Percentiles rank a stretch among this genome's conserved stretches.
These are phyloP conservation scores for Hymenopus coronatus DNA, from an alignment of 2,888 invertebrate genomes.

Conservation along the genomic window DNA sequence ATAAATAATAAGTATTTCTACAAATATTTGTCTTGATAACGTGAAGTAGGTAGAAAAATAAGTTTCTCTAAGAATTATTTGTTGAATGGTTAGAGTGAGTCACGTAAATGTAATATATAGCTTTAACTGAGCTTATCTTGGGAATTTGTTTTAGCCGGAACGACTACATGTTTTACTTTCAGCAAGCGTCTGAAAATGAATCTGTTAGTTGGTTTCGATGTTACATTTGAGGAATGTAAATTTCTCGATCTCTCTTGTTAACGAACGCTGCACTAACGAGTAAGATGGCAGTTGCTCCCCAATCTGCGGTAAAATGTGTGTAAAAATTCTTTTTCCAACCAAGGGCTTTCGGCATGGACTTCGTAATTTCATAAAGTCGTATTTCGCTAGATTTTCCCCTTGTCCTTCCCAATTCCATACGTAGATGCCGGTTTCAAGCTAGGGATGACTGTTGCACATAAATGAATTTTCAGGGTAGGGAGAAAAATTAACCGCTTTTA, in stretches of 20 bases:
- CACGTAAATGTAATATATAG: no score
- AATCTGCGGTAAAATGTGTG: neutral
- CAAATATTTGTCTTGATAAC: no score
- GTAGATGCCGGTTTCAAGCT: neutral
- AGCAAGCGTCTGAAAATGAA: neutral
- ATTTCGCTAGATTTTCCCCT: neutral
- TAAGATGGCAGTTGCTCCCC: neutral
- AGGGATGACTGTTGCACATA: neutral
- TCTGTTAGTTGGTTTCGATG: neutral
- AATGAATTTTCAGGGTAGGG: neutral
- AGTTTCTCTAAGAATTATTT: no score
- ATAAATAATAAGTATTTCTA: no score
- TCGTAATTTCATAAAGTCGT: constrained; percentile 14
- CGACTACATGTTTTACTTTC: no score
- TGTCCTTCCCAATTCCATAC: constrained; percentile 3
- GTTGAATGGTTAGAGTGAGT: no score
- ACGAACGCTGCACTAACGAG: neutral
- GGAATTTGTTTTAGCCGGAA: no score
- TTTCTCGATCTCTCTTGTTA: neutral
- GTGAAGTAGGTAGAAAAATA: no score
- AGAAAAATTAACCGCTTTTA: neutral
- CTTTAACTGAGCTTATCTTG: no score
- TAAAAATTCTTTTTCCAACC: constrained; percentile 2
- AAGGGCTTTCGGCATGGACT: neutral
- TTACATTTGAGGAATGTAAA: constrained; percentile 3